Evolutionary conservation across 2,113 vertebrate species (phyloP).

Genomic region (Himantopus leucocephalus): DNA sequence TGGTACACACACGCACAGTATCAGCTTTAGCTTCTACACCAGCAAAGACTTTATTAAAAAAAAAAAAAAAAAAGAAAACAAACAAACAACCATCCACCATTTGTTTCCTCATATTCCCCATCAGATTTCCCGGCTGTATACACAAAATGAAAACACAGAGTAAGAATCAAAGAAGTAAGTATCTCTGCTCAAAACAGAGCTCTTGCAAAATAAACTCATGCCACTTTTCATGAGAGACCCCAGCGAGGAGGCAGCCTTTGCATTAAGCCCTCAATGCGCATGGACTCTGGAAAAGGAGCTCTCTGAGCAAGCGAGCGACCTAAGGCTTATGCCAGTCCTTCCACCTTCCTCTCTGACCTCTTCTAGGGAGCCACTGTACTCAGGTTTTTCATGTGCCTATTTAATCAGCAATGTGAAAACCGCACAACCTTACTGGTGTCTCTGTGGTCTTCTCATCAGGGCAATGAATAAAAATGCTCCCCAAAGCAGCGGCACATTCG

Average conservation of each 20-base stretch:
- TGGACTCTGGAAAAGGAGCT: not conserved
- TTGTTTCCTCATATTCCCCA: not conserved
- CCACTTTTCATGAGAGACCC: not conserved
- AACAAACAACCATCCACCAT: no score
- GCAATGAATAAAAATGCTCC: not conserved
- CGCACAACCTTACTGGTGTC: rapidly evolving
- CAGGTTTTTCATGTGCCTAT: not conserved
- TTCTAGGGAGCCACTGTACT: not conserved
- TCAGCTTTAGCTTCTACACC: not conserved
- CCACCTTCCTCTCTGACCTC: not conserved
- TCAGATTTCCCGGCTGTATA: not conserved
- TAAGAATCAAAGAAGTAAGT: not conserved
- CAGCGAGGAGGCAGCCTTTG: not conserved
- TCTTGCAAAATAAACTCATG: not conserved
- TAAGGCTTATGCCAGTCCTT: not conserved
- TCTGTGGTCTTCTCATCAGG: not conserved
- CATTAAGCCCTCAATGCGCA: not conserved
- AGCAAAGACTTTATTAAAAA: not conserved
- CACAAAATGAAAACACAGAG: not conserved
- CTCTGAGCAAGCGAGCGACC: rapidly evolving
- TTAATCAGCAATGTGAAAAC: not conserved
- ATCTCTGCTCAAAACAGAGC: not conserved
- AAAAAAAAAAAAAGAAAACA: not conserved
- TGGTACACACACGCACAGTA: rapidly evolving
- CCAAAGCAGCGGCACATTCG: not conserved